Evolutionary conservation across 1,140 invertebrate genomes (phyloP), one percentile per base, ranked within the genome.

Genomic region (Megalonaias nervosa): DNA sequence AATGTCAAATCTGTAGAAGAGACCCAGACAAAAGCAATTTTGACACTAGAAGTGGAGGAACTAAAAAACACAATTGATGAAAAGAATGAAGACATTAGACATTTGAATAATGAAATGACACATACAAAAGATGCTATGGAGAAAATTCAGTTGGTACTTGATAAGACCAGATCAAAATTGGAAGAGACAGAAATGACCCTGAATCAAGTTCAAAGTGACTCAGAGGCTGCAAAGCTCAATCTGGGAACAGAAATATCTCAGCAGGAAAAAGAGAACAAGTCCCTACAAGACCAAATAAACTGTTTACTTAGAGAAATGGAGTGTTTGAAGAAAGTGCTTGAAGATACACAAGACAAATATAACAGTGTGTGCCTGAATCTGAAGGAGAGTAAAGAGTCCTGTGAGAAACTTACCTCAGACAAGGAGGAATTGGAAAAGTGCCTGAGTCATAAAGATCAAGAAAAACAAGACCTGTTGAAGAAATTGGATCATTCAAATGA

Each of bases 41-140:
- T 77, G 17, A 72, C 65, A 17, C 69, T 67, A 57, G 21, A 57
- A 3, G 19, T 71, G 9, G 12, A 61, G 17, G 75, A 67, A 61
- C 21, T 56, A n/a, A 21, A 71, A 14, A 77, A 72, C 61, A n/a
- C 56, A 23, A 31, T 71, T 17, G 69, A 71, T 17, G 58, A 57
- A 21, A 66, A 72, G 64, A 55, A 77, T 31, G 16, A 58, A 48
- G 57, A 60, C 59, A 77, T 77, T 16, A 23, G 66, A 67, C 21
- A 77, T 48, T 59, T 72, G 21, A 64, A 67, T 15, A 58, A 31
- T 12, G 68, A 71, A 66, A 12, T 77, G 14, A 21, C 71, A 17
- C 69, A 77, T 31, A 71, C 71, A 72, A 23, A n/a, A 31, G 64
- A 67, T 14, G n/a, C 38, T 48, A 48, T 48, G 38, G 38, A 48